Evolutionary conservation across 1,140 invertebrate genomes (phyloP).

Genomic region (Globodera rostochiensis): DNA sequence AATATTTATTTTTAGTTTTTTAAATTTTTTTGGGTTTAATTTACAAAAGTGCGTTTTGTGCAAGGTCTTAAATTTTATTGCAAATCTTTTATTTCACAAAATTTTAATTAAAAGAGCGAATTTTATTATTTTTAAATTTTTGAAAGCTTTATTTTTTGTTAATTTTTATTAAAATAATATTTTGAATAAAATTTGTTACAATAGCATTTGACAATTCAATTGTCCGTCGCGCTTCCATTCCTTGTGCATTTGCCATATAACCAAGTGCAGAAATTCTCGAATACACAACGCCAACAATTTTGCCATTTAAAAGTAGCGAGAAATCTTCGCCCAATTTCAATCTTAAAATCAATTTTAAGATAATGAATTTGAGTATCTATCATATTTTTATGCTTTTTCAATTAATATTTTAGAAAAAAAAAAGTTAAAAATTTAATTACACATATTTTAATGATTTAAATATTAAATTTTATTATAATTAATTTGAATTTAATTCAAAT

Average conservation of each 20-base stretch:
- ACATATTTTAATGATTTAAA: background rate
- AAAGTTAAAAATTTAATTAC: too few species aligned
- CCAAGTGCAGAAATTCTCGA: constrained; percentile 75
- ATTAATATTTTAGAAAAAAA: background rate
- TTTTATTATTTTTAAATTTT: background rate
- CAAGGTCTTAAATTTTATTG: too few species aligned
- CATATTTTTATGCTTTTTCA: too few species aligned
- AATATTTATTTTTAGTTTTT: background rate
- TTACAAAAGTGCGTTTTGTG: too few species aligned
- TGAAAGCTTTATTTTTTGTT: background rate
- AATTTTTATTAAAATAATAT: background rate
- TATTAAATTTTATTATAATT: background rate
- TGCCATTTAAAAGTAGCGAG: constrained; percentile 69
- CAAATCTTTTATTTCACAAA: too few species aligned
- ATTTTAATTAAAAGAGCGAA: background rate
- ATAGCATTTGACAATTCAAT: constrained; percentile 83
- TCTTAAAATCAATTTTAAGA: constrained; percentile 14
- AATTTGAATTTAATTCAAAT: background rate
- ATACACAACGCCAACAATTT: constrained; percentile 87
- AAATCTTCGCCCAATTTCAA: constrained; percentile 38
- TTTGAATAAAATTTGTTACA: background rate
- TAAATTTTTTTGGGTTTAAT: too few species aligned
- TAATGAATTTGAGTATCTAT: too few species aligned
- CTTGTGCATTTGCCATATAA: constrained; percentile 77
- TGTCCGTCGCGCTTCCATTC: constrained; percentile 76